Percentiles rank a stretch among this genome's conserved stretches.
phyloP scores from a whole-genome alignment of 2,113 vertebrate genomes.

The Laterallus jamaicensis region DNA sequence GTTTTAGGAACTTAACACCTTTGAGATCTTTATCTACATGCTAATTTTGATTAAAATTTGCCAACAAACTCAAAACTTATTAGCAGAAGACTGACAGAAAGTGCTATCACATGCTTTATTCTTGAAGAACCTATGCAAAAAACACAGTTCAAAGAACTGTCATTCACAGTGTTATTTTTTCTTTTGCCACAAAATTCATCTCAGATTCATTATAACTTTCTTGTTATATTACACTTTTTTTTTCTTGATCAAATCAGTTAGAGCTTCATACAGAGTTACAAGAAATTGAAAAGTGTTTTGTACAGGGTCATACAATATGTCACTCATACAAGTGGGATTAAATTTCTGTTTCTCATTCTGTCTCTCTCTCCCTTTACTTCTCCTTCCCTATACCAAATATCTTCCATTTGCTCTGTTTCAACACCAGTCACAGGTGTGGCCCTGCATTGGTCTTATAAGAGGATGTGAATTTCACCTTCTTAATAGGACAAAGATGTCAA shows the following conservation, averaged over 20 bases:
- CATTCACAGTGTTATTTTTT: background rate
- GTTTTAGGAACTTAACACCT: background rate
- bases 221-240: background rate
- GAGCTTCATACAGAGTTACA: background rate
- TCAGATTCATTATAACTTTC: background rate
- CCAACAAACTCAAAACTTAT: background rate
- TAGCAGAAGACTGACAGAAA: background rate
- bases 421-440: background rate
- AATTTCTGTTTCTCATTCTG: background rate
- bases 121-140: background rate
- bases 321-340: background rate
- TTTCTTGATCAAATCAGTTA: background rate
- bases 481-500: background rate
- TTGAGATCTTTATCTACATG: background rate
- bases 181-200: background rate
- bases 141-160: background rate
- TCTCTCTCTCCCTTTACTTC: background rate
- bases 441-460: background rate
- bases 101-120: background rate
- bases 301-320: background rate
- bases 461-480: background rate
- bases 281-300: background rate
- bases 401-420: background rate
- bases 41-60: conserved; percentile 4
- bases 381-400: background rate